phyloP scores from a whole-genome alignment of 2,797 vertebrate species.

The Typhlichthys eigenmanni region DNA sequence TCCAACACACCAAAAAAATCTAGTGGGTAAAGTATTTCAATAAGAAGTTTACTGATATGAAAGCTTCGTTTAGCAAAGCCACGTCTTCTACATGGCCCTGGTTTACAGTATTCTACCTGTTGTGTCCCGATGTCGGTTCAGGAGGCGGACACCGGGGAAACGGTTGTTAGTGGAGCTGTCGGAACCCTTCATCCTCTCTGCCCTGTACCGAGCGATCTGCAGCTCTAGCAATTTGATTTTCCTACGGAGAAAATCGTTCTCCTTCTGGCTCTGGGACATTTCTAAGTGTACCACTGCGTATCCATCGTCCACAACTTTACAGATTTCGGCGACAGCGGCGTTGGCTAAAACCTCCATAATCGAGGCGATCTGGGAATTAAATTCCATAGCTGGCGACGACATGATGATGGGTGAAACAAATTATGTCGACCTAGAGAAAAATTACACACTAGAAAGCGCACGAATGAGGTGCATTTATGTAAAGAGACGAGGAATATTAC shows the following conservation, averaged over 20 bases:
- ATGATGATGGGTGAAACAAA: too few relatives aligned
- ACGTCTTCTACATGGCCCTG: too few relatives aligned
- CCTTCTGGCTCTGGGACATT: conserved; percentile 71
- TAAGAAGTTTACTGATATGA: too few relatives aligned
- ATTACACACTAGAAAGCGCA: too few relatives aligned
- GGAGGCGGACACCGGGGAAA: conserved; percentile 47
- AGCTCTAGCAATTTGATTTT: conserved; percentile 63
- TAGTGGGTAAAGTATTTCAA: too few relatives aligned
- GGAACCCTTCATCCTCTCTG: conserved; percentile 43
- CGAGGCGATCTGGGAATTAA: conserved; percentile 77
- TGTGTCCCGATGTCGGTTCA: conserved; percentile 35
- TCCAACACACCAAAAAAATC: too few relatives aligned
- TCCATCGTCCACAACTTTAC: conserved; percentile 76
- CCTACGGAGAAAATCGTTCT: conserved; percentile 68
- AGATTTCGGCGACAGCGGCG: conserved; percentile 76
- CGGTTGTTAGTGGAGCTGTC: conserved; percentile 41
- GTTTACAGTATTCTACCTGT: too few relatives aligned
- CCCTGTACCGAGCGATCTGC: conserved; percentile 48
- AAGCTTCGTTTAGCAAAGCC: too few relatives aligned
- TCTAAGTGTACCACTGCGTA: conserved; percentile 70
- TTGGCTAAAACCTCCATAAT: conserved; percentile 79
- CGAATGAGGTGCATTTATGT: too few relatives aligned
- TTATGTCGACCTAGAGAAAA: too few relatives aligned
- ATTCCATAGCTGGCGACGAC: conserved; percentile 51
- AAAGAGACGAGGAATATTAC: too few relatives aligned